phyloP scores from a whole-genome alignment of 1,140 invertebrate species.

The Coenobita brevimanus region DNA sequence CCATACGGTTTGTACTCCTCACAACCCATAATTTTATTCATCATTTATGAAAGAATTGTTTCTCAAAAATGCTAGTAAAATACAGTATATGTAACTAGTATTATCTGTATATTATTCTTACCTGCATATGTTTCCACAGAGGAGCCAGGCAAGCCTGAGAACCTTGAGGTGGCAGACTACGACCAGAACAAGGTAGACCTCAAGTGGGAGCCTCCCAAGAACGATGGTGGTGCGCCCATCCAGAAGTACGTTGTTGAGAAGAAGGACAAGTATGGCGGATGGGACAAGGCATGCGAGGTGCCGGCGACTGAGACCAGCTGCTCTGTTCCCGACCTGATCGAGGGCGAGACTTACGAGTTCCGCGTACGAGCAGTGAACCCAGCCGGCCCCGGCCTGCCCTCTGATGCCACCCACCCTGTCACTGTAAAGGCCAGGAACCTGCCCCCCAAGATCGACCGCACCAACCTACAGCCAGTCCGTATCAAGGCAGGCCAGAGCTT shows the following conservation, averaged over 20 bases:
- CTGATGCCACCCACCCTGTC: conserved; percentile 89
- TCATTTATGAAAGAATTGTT: no score
- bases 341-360: conserved; percentile 93
- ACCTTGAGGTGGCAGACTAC: conserved; percentile 94
- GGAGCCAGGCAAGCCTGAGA: conserved; percentile 93
- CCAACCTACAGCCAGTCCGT: conserved; percentile 87
- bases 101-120: not conserved
- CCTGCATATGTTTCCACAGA: conserved; percentile 76
- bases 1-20: conserved; percentile 83
- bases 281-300: conserved; percentile 92
- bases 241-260: conserved; percentile 92
- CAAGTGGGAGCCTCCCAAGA: conserved; percentile 86
- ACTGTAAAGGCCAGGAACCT: conserved; percentile 91
- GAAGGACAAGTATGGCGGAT: conserved; percentile 94
- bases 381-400: conserved; percentile 94
- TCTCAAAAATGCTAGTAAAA: not conserved
- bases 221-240: conserved; percentile 90
- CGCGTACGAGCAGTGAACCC: conserved; percentile 93
- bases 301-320: conserved; percentile 87
- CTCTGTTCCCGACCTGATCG: conserved; percentile 90
- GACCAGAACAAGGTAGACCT: conserved; percentile 95
- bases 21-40: no score
- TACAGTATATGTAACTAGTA: not conserved
- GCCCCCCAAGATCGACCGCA: conserved; percentile 90
- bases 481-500: conserved; percentile 93